Base-by-base conservation (phyloP, 2,797 vertebrate genomes). In the Mormyrops boulengeri region DNA sequence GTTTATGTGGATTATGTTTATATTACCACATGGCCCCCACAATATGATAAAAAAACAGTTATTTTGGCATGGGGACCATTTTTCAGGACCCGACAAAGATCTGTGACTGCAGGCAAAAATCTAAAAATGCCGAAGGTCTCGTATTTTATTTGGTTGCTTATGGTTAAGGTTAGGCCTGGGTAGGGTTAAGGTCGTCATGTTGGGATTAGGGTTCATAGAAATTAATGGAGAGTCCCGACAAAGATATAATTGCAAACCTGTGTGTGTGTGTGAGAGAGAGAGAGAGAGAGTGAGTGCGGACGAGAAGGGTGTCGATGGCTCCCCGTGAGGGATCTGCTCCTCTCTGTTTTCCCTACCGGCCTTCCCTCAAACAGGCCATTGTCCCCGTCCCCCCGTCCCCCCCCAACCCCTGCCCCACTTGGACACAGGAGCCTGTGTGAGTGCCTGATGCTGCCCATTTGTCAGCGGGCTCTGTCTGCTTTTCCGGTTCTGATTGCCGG, bases 401-500 rank as follows among this genome's bases (percentile, higher is more conserved):
- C 2, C 22, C n/a, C 44, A 38, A 8, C 14, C 50, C 44, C 38
- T 2, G 1, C 50, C 26, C n/a, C 8, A 2, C 38, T 60, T n/a
- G 38, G 89, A 89, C 85, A 89, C 62, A 89, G 85, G 89, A 34
- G 34, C 73, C 66, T 60, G 41, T 77, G 89, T 82, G 85, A 38
- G 14, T 26, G 47, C 69, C 86, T 90, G 49, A 80, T 89, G 62
- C 60, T 80, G 86, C 62, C 85, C 85, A 77, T 88, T 84, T 80
- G 66, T 88, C 73, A 50, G 53, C 30, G 14, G 66, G 14, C 2
- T 50, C 86, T 73, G 47, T 88, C 38, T 90, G 89, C 85, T 57
- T 55, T 69, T 53, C 62, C 44, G 11, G 34, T n/a, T n/a, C 49
- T n/a, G 62, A 87, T 85, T 49, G 38, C 89, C 9, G 49, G 50